Evolutionary conservation across 2,797 vertebrate species (phyloP).

Genomic region (Myotis pilosus): DNA sequence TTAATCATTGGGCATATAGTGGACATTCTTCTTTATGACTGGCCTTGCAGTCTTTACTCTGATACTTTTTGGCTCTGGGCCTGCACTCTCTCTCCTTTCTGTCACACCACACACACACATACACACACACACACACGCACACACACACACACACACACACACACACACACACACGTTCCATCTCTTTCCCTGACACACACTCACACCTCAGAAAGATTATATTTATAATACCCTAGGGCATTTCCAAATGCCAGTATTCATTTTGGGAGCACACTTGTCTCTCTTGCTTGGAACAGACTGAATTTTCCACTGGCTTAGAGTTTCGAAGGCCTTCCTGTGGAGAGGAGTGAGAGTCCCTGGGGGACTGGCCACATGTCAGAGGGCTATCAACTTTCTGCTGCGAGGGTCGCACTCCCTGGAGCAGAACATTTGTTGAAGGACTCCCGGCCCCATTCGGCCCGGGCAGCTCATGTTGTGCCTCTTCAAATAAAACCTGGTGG

Average conservation of each 20-base stretch:
- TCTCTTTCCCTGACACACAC: conserved; percentile 40
- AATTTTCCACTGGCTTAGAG: conserved; percentile 65
- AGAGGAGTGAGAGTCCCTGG: not conserved
- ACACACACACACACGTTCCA: not conserved
- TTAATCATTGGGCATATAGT: not conserved
- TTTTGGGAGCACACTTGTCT: conserved; percentile 67
- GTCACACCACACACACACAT: not conserved
- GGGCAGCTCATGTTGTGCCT: not conserved
- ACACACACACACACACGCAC: not conserved
- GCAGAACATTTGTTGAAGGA: conserved; percentile 49
- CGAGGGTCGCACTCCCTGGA: not conserved
- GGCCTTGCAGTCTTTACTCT: not conserved
- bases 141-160: not conserved
- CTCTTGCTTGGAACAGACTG: not conserved
- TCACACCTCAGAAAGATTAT: conserved; percentile 60
- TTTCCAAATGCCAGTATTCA: conserved; percentile 61
- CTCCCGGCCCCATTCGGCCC: not conserved
- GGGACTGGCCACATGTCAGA: conserved; percentile 39
- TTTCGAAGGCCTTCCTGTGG: conserved; percentile 17
- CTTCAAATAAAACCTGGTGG: not conserved
- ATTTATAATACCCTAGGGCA: conserved; percentile 39
- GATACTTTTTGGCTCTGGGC: not conserved
- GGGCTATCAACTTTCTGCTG: conserved; percentile 45
- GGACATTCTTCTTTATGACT: not conserved
- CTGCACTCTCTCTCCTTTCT: not conserved